Evolutionary conservation across 2,113 vertebrate genomes (phyloP).

Genomic region (Corydoras maculifer): DNA sequence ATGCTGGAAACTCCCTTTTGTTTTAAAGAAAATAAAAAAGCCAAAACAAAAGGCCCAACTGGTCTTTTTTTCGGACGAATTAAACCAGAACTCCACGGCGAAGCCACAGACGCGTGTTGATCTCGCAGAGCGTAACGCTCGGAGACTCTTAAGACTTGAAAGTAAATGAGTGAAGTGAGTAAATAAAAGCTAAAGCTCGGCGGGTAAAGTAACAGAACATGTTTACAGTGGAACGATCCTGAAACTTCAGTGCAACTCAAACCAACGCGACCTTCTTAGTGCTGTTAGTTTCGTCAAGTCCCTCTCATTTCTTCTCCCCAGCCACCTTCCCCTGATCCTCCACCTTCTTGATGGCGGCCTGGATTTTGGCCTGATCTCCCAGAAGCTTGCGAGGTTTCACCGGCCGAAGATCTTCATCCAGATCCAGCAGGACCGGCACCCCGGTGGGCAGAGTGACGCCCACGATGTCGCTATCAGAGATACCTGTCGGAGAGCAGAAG

Average conservation of each 20-base stretch:
- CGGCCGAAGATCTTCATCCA: conserved; percentile 80
- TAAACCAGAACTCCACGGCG: not conserved
- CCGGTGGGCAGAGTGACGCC: conserved; percentile 88
- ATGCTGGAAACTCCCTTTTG: conserved; percentile 1
- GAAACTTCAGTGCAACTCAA: not conserved
- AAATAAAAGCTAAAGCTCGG: not conserved
- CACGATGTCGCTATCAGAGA: conserved; percentile 83
- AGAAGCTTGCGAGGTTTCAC: conserved; percentile 81
- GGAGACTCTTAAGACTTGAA: too few relatives aligned
- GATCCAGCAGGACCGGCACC: conserved; percentile 83
- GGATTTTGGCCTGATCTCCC: conserved; percentile 87
- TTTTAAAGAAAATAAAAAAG: not conserved
- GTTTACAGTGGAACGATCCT: not conserved
- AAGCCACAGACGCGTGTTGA: not conserved
- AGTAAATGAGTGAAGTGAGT: not conserved
- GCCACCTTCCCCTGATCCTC: conserved; percentile 92
- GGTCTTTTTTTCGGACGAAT: conserved; percentile 8
- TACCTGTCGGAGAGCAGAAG: conserved; percentile 64
- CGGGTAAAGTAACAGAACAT: too few relatives aligned
- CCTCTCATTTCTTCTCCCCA: conserved; percentile 43
- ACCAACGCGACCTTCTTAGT: too few relatives aligned
- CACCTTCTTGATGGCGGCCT: conserved; percentile 92
- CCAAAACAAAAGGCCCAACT: not conserved
- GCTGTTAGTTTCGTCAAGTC: not conserved
- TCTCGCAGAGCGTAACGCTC: too few relatives aligned